These are phyloP conservation scores for Heliconius aoede DNA, from an alignment of 2,888 invertebrate genomes.

Conservation along the genomic window DNA sequence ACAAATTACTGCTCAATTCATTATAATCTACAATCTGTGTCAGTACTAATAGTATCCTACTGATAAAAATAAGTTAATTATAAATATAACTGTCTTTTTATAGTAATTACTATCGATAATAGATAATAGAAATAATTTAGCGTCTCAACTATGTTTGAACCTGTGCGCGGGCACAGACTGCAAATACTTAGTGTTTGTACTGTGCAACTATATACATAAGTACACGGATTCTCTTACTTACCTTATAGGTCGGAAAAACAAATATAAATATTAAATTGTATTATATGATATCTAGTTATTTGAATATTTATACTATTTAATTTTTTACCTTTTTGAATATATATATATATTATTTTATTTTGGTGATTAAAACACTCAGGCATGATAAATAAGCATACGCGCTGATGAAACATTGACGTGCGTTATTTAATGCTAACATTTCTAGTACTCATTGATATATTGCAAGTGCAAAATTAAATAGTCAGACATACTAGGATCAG, in stretches of 20 bases:
- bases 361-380: not conserved
- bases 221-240: not conserved
- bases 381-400: not conserved
- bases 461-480: conserved; percentile 11
- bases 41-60: too few species aligned
- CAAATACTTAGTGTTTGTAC: not conserved
- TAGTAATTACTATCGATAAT: not conserved
- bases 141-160: too few species aligned
- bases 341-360: not conserved
- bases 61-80: too few species aligned
- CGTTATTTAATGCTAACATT: not conserved
- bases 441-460: not conserved
- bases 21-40: too few species aligned
- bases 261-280: not conserved
- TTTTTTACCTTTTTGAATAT: too few species aligned
- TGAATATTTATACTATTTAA: not conserved
- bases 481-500: conserved; percentile 8
- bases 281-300: not conserved
- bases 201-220: not conserved
- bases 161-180: too few species aligned
- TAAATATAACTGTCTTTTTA: not conserved
- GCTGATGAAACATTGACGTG: conserved; percentile 10
- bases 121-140: too few species aligned
- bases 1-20: too few species aligned
- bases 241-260: not conserved